These are phyloP conservation scores for Daktulosphaira vitifoliae DNA, from an alignment of 1,140 invertebrate genomes.

Conservation along the genomic window DNA sequence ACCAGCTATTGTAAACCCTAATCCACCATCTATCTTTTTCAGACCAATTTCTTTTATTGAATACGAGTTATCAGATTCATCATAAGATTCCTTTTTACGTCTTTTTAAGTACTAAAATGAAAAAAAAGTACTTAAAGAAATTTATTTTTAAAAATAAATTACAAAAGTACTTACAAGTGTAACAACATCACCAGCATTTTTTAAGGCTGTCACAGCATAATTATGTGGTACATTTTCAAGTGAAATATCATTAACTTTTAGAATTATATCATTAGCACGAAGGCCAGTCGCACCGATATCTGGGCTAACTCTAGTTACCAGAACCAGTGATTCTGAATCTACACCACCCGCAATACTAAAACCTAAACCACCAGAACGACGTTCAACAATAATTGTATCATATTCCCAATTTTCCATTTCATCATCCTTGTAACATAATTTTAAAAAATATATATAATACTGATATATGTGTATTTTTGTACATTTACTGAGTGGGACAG, in stretches of 20 bases:
- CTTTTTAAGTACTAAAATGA: slow-evolving; percentile 14
- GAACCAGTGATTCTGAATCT: slow-evolving; percentile 68
- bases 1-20: slow-evolving; percentile 95
- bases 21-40: slow-evolving; percentile 82
- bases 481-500: too few relatives aligned
- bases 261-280: slow-evolving; percentile 80
- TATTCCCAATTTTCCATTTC: slow-evolving; percentile 55
- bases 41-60: slow-evolving; percentile 66
- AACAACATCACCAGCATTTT: slow-evolving; percentile 87
- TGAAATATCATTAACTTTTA: slow-evolving; percentile 80
- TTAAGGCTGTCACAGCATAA: slow-evolving; percentile 88
- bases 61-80: slow-evolving; percentile 25
- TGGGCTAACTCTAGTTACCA: slow-evolving; percentile 96
- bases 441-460: neutral
- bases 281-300: slow-evolving; percentile 88
- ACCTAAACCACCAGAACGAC: slow-evolving; percentile 78
- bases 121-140: neutral
- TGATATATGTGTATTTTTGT: too few relatives aligned
- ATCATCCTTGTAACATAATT: slow-evolving; percentile 20
- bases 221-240: slow-evolving; percentile 88
- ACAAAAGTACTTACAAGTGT: slow-evolving; percentile 51
- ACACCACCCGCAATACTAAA: slow-evolving; percentile 97
- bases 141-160: neutral
- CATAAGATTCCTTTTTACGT: slow-evolving; percentile 19
- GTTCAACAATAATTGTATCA: slow-evolving; percentile 76